Percentiles rank a stretch among this genome's conserved stretches.
These are phyloP conservation scores for Olivierus martensii DNA, from an alignment of 1,140 invertebrate genomes.

Conservation along the genomic window DNA sequence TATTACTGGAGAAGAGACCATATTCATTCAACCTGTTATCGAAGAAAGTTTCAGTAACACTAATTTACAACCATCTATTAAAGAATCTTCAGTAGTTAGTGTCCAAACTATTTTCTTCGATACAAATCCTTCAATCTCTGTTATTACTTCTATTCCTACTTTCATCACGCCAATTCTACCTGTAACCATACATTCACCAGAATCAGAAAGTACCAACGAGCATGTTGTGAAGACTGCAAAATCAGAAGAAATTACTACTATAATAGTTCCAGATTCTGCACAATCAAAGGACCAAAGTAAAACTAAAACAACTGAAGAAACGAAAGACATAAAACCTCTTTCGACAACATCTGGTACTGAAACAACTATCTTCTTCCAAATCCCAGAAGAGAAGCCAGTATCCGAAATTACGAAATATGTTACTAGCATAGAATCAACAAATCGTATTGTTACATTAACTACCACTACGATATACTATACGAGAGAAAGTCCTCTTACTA, in stretches of 20 bases:
- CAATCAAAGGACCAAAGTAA: too few relatives aligned
- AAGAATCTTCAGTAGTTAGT: constrained; percentile 9
- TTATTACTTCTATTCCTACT: background rate
- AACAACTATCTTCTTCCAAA: constrained; percentile 18
- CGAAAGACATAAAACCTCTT: background rate
- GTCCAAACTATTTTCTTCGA: constrained; percentile 14
- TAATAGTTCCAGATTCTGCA: too few relatives aligned
- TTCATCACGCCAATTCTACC: background rate
- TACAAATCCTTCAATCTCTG: background rate
- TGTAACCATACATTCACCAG: too few relatives aligned
- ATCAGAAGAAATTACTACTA: too few relatives aligned
- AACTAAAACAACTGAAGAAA: too few relatives aligned
- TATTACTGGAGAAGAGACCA: constrained; percentile 17
- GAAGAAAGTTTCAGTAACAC: too few relatives aligned
- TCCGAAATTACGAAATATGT: constrained; percentile 16
- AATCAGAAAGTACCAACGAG: too few relatives aligned
- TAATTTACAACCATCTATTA: background rate
- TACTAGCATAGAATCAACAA: constrained; percentile 21
- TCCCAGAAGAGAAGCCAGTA: constrained; percentile 1
- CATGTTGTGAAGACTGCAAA: too few relatives aligned
- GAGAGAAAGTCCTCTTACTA: constrained; percentile 21
- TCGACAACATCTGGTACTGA: constrained; percentile 3
- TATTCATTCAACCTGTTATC: constrained; percentile 13
- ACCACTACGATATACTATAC: constrained; percentile 24
- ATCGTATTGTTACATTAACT: constrained; percentile 19